phyloP scores from a whole-genome alignment of 2,797 vertebrate species.

The Labroides dimidiatus region DNA sequence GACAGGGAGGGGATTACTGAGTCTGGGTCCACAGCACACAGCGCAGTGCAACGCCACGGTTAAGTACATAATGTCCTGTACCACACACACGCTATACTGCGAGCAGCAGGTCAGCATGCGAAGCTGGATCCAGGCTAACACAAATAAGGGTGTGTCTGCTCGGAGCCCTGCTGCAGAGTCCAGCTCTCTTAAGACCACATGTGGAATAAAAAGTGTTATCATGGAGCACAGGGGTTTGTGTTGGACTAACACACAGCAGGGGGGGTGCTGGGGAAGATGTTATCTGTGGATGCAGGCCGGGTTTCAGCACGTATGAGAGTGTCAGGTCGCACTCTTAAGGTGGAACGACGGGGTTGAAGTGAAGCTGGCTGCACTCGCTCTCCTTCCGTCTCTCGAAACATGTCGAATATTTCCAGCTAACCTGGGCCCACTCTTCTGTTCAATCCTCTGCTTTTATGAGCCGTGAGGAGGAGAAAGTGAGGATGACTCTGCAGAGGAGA shows the following conservation, averaged over 20 bases:
- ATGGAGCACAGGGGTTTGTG: not conserved
- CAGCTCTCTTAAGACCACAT: constrained; percentile 30
- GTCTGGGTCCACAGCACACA: constrained; percentile 8
- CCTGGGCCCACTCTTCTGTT: too few species aligned
- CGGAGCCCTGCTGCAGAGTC: constrained; percentile 7
- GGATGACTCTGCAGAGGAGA: too few species aligned
- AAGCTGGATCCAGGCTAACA: constrained; percentile 29
- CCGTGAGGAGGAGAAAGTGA: too few species aligned
- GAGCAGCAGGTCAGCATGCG: constrained; percentile 1
- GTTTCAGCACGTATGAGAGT: not conserved
- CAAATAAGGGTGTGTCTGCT: constrained; percentile 59
- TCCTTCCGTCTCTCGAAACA: not conserved
- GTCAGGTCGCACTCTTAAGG: constrained; percentile 1
- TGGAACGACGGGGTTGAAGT: not conserved
- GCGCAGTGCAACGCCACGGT: constrained; percentile 15
- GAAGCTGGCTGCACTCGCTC: not conserved
- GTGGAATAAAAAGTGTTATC: constrained; percentile 39
- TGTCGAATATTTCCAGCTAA: too few species aligned
- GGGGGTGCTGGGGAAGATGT: not conserved
- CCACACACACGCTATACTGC: constrained; percentile 2
- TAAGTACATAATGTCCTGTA: constrained; percentile 44
- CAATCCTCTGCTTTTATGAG: too few species aligned
- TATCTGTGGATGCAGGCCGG: constrained; percentile 9
- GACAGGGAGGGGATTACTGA: constrained; percentile 13
- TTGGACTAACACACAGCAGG: constrained; percentile 23